phyloP scores from a whole-genome alignment of 2,113 vertebrate species.

The Oncorhynchus clarkii region DNA sequence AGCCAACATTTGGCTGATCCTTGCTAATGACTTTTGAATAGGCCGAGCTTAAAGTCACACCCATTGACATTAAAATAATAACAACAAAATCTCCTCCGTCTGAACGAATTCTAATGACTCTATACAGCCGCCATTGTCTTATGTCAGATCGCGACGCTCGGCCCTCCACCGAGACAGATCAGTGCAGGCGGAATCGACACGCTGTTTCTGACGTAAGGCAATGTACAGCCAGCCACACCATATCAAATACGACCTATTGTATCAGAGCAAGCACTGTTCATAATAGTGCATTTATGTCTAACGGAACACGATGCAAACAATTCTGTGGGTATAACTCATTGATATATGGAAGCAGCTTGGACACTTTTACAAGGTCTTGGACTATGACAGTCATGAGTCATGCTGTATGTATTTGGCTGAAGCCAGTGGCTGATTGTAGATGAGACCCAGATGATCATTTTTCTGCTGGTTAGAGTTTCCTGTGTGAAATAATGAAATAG shows the following conservation, averaged over 20 bases:
- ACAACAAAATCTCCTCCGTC: no score
- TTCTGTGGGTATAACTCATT: background rate
- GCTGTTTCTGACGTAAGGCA: no score
- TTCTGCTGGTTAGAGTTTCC: conserved; percentile 3
- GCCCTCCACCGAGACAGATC: no score
- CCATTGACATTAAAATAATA: no score
- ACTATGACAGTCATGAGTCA: background rate
- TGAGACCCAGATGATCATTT: background rate
- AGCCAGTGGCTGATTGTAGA: background rate
- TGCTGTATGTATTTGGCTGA: background rate
- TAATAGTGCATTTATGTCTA: background rate
- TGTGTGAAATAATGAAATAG: conserved; percentile 1
- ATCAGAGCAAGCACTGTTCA: background rate
- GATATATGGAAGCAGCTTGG: background rate
- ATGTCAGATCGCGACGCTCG: no score
- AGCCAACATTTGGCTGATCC: background rate
- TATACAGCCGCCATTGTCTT: no score
- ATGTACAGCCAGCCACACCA: no score
- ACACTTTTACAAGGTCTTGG: background rate
- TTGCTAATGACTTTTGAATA: no score
- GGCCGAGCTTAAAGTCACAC: no score
- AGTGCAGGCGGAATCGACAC: no score
- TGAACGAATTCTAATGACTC: no score
- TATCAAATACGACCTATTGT: no score
- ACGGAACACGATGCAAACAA: background rate